Conservation (phyloP, 2,797 vertebrate genomes). For the Alexandromys oeconomus region DNA sequence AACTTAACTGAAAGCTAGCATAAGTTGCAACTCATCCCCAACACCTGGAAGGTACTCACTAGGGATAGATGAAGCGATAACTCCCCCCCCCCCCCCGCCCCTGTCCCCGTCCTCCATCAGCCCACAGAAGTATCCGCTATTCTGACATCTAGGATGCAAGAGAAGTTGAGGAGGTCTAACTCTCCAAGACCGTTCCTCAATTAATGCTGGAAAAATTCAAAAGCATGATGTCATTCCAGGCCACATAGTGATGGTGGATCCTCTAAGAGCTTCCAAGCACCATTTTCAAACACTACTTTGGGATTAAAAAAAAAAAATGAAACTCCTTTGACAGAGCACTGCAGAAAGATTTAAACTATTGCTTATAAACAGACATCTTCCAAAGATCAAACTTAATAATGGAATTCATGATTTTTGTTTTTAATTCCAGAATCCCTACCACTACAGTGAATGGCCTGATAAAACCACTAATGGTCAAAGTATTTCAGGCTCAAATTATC, state of each 20-base stretch:
- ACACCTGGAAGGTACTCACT: not conserved
- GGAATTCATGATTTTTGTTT: not conserved
- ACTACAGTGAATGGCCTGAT: not conserved
- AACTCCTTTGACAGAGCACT: not conserved
- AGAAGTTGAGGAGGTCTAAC: not conserved
- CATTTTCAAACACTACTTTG: not conserved
- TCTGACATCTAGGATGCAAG: not conserved
- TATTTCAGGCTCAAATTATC: slow-evolving; percentile 32
- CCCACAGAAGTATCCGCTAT: not conserved
- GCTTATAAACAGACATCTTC: not conserved
- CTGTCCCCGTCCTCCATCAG: not conserved
- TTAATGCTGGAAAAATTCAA: slow-evolving; percentile 35
- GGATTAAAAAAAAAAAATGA: not conserved
- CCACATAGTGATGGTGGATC: not conserved
- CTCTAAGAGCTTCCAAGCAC: not conserved
- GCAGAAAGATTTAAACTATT: not conserved
- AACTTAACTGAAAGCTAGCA: not conserved
- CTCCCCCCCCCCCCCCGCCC: not conserved
- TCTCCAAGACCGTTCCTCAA: not conserved
- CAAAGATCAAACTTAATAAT: slow-evolving; percentile 25
- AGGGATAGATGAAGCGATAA: not conserved
- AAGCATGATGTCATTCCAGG: not conserved
- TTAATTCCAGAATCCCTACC: not conserved
- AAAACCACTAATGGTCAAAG: slow-evolving; percentile 28
- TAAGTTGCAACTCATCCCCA: not conserved